Conservation (phyloP, 2,113 vertebrate species). For the Coptodon rendalli region DNA sequence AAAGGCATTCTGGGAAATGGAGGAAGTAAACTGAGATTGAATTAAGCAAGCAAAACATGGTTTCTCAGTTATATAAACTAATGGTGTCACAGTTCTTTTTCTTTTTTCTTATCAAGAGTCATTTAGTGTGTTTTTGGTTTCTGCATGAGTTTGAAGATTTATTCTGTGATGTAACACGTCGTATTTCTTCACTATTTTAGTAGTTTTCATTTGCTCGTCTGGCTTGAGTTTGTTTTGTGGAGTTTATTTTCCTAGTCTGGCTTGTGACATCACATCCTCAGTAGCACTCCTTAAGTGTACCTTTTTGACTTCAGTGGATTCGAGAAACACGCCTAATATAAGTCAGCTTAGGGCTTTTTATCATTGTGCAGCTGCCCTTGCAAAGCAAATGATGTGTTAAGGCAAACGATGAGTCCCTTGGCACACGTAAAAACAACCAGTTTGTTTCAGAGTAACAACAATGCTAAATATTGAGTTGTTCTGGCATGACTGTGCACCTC, state of each 20-base stretch:
- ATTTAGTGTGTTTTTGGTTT: neutral
- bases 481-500: conserved; percentile 19
- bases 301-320: neutral
- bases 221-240: neutral
- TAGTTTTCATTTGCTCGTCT: neutral
- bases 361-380: neutral
- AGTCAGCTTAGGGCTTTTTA: conserved; percentile 10
- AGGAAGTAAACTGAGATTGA: neutral
- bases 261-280: conserved; percentile 16
- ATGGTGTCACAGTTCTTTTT: neutral
- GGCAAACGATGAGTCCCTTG: conserved; percentile 49
- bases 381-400: conserved; percentile 54
- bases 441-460: conserved; percentile 31
- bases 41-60: neutral
- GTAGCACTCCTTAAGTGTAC: neutral
- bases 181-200: neutral
- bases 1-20: conserved; percentile 12
- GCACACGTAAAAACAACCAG: conserved; percentile 13
- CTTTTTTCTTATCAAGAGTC: neutral
- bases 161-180: neutral
- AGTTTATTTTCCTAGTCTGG: neutral
- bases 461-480: conserved; percentile 48
- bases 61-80: neutral
- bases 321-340: neutral
- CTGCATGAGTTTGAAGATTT: neutral